phyloP scores from a whole-genome alignment of 2,888 invertebrate genomes.

The Gnatocerus cornutus region DNA sequence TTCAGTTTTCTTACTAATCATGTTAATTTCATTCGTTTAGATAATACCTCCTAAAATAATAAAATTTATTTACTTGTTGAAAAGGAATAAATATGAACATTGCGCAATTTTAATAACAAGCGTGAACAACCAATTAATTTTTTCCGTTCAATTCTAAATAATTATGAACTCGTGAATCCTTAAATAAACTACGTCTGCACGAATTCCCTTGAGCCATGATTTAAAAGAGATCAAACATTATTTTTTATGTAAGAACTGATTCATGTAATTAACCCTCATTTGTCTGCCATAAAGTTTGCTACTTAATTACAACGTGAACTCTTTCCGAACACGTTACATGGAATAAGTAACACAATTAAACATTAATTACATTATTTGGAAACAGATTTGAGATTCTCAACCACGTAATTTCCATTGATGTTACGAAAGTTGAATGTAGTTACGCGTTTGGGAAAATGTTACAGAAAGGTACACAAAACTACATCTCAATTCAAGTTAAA shows the following conservation, averaged over 20 bases:
- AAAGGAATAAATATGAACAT: too few relatives aligned
- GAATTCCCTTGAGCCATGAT: neutral
- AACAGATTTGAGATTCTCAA: slow-evolving; percentile 55
- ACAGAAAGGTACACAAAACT: too few relatives aligned
- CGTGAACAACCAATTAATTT: too few relatives aligned
- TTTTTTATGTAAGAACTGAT: neutral
- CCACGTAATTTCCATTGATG: slow-evolving; percentile 49
- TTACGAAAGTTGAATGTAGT: slow-evolving; percentile 12
- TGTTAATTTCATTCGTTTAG: too few relatives aligned
- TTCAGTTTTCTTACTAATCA: too few relatives aligned
- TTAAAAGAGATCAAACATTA: slow-evolving; percentile 5
- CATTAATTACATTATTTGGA: slow-evolving; percentile 58
- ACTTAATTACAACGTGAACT: slow-evolving; percentile 13
- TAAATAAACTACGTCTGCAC: neutral
- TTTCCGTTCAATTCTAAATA: neutral
- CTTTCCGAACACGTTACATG: neutral
- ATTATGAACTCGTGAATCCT: neutral
- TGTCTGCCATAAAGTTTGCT: slow-evolving; percentile 24
- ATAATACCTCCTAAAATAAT: too few relatives aligned
- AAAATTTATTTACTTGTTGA: too few relatives aligned
- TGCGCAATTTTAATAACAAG: too few relatives aligned
- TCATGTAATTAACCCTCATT: slow-evolving; percentile 5
- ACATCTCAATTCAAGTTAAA: neutral
- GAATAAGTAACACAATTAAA: slow-evolving; percentile 49
- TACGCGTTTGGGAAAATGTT: slow-evolving; percentile 28